Evolutionary conservation across 2,113 vertebrate genomes (phyloP).

Genomic region (Paradoxurus hermaphroditus): DNA sequence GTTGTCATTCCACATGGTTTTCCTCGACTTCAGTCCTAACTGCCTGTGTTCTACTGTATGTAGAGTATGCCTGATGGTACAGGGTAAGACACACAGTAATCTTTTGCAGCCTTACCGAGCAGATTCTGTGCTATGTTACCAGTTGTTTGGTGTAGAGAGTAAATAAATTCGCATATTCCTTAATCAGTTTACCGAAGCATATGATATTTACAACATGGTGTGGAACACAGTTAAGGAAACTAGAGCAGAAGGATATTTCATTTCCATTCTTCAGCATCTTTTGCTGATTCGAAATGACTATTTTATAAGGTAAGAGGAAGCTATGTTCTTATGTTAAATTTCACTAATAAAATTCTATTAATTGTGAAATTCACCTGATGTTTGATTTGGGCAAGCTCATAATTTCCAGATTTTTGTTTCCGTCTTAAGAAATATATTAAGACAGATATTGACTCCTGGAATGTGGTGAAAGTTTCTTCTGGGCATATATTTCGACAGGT

Average conservation of each 20-base stretch:
- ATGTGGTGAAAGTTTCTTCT: neutral
- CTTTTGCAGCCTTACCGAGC: neutral
- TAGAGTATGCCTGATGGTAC: neutral
- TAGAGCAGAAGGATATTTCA: slow-evolving; percentile 90
- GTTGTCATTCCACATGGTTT: neutral
- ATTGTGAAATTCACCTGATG: slow-evolving; percentile 23
- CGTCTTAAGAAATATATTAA: too few species aligned
- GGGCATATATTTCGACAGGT: neutral
- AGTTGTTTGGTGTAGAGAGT: neutral
- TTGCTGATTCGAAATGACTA: slow-evolving; percentile 94
- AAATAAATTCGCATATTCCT: slow-evolving; percentile 80
- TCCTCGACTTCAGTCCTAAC: neutral
- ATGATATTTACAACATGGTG: slow-evolving; percentile 93
- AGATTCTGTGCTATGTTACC: neutral
- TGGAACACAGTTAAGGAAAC: slow-evolving; percentile 94
- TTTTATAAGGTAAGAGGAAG: slow-evolving; percentile 91
- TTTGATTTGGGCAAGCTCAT: slow-evolving; percentile 12
- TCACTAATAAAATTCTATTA: slow-evolving; percentile 29
- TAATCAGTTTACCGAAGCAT: slow-evolving; percentile 91
- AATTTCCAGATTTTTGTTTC: slow-evolving; percentile 8
- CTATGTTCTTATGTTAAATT: slow-evolving; percentile 45
- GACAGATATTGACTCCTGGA: neutral
- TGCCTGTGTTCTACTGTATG: neutral
- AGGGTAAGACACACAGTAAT: neutral
- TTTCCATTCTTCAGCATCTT: slow-evolving; percentile 98